Evolutionary conservation across 1,140 invertebrate genomes (phyloP), one percentile per base, ranked within the genome.

Genomic region (Caenorhabditis latens): DNA sequence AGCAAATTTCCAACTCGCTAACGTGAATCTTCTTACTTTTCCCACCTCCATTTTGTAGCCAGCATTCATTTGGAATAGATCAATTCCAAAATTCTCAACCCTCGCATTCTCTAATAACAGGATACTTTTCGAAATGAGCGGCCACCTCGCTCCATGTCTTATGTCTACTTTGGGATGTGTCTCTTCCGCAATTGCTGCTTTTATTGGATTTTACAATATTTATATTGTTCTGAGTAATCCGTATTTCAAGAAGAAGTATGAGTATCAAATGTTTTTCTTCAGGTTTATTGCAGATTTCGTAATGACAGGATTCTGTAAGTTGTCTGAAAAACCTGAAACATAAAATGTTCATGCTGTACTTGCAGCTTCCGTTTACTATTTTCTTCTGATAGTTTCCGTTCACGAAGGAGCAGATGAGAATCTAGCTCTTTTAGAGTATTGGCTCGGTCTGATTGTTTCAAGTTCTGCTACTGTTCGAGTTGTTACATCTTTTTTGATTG

Each of bases 201-300:
- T 13, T 2, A 58, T 58, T n/a, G 57, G 57, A 19, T 58, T 58
- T n/a, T 58, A 58, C n/a, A 58, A 58, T 19, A 58, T 58, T 58
- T 58, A 58, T 21, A 58, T 58, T 58, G 57, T 58, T 19, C 57
- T 58, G n/a, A 58, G 57, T n/a, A 16, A 58, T 21, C 16, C 14
- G n/a, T 58, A 58, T 21, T 58, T 58, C 19, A 16, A 21, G 16
- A 58, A 58, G 57, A 58, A 58, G n/a, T 58, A 58, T 21, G 57
- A 58, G n/a, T 58, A 58, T 58, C 57, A 58, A 21, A n/a, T 58
- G 57, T 58, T 58, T 58, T 58, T 58, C 57, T 58, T 58, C 57
- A 16, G 57, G 8, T 58, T 58, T 19, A 58, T n/a, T 58, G 57
- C 57, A 7, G 57, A 58, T 58, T 58, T 58, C n/a, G 57, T 58